Conservation (phyloP, 1,140 invertebrate species). For the Nylanderia fulva region DNA sequence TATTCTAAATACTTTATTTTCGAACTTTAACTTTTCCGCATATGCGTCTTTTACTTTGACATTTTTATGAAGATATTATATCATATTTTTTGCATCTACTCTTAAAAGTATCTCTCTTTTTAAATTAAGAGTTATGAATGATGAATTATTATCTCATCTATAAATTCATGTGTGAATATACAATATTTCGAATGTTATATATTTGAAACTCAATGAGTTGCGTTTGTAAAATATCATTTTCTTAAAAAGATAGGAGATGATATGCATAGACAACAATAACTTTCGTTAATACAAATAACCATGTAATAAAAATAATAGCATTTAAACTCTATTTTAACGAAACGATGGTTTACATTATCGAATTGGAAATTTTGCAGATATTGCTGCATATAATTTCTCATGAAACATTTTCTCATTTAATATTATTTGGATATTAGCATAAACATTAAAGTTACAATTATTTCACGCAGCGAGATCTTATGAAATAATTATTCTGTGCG, state of each 20-base stretch:
- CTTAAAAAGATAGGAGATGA: neutral
- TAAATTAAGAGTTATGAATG: neutral
- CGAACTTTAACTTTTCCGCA: constrained; percentile 16
- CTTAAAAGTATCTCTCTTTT: neutral
- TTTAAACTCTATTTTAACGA: constrained; percentile 1
- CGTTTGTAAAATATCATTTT: neutral
- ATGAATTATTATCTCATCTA: neutral
- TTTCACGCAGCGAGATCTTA: constrained; percentile 41
- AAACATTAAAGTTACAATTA: constrained; percentile 42
- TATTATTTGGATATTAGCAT: constrained; percentile 42
- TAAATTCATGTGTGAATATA: neutral
- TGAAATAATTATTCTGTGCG: constrained; percentile 49
- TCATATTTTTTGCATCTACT: neutral
- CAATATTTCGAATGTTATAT: too few species aligned
- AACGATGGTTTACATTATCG: neutral
- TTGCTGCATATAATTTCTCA: neutral
- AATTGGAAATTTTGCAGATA: constrained; percentile 13
- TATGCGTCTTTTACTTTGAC: neutral
- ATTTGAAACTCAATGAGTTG: neutral
- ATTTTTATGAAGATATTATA: constrained; percentile 3
- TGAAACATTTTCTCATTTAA: constrained; percentile 6
- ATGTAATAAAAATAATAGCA: neutral
- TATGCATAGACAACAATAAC: neutral
- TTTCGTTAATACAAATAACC: neutral
- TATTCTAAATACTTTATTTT: constrained; percentile 21